Evolutionary conservation across 2,888 invertebrate species (phyloP).

Genomic region (Cabera pusaria): DNA sequence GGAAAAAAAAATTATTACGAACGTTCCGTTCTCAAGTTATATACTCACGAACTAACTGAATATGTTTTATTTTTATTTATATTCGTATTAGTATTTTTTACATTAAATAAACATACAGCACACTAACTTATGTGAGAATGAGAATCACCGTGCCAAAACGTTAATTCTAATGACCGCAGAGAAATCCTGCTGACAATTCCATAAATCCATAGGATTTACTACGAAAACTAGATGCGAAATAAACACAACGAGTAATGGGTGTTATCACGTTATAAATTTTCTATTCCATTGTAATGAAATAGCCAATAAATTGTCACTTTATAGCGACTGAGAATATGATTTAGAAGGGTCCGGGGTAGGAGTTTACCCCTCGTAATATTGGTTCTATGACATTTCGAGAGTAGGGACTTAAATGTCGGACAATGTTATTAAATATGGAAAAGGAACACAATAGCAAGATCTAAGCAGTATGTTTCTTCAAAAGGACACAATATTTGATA

Average conservation of each 20-base stretch:
- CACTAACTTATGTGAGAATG: too few species aligned
- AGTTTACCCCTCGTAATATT: slow-evolving; percentile 47
- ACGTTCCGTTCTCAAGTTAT: too few species aligned
- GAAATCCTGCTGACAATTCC: slow-evolving; percentile 26
- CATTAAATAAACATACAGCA: too few species aligned
- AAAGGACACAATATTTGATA: slow-evolving; percentile 6
- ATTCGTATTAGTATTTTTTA: too few species aligned
- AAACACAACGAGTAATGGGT: slow-evolving; percentile 56
- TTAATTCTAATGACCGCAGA: slow-evolving; percentile 10
- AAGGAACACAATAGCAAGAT: slow-evolving; percentile 13
- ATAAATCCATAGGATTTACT: slow-evolving; percentile 48
- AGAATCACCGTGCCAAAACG: slow-evolving; percentile 5
- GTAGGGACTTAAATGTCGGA: slow-evolving; percentile 23
- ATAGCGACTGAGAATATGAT: slow-evolving; percentile 38
- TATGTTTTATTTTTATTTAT: too few species aligned
- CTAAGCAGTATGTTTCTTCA: slow-evolving; percentile 14
- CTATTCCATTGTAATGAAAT: slow-evolving; percentile 65
- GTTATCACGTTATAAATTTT: slow-evolving; percentile 79
- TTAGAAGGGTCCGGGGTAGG: slow-evolving; percentile 41
- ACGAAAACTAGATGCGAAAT: slow-evolving; percentile 50
- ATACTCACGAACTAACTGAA: too few species aligned
- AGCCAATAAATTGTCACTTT: slow-evolving; percentile 76
- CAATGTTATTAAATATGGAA: slow-evolving; percentile 21
- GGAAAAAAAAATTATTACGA: too few species aligned
- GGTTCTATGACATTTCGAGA: slow-evolving; percentile 24